Base-by-base conservation (phyloP, 92 coral and sea anemone genomes). In the Paragorgia papillata region DNA sequence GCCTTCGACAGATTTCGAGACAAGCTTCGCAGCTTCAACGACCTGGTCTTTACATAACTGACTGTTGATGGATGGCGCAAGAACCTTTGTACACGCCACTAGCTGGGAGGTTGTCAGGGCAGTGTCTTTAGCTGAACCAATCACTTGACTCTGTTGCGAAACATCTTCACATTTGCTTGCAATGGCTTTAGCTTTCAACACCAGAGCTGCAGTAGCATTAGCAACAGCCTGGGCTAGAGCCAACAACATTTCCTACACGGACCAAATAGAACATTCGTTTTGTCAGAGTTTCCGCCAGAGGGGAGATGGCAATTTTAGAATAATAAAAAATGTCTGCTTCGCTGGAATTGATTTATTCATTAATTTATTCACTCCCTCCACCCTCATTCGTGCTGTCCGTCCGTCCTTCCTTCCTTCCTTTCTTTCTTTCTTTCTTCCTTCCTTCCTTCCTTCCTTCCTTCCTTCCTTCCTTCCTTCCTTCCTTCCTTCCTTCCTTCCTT, bases 151-250 rank as follows among this genome's bases (percentile, higher is more conserved):
- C 57, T 95, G 99, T 12, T 76, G 86, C 0, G 89, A 85, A 19
- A 92, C 92, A 80, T 95, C 99, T 27, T 87, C 89, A 61, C 95
- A 95, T 79, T 91, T 92, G 50, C 99, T 95, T 29, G 99, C 99
- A 4, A 95, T 85, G 80, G 88, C 90, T 83, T 95, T 95, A 41
- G 97, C 97, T 54, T 91, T 95, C 64, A 95, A 82, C 14, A 95
- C 99, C 60, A 95, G 79, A 0, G 99, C 87, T 9, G 97, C 99
- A 39, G 97, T 89, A n/a, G 99, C 99, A 73, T 95, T 95, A 51
- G 99, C 99, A 39, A 95, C 99, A 48, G 97, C 97, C 78, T 95
- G 99, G 5, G 98, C 98, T 32, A 94, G 89, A 34, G 92, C 91
- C 10, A 94, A 83, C 14, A 94, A 82, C 97, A 91, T 91, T 82